phyloP scores from a whole-genome alignment of 2,888 invertebrate genomes.

The Hoplodrina ambigua region DNA sequence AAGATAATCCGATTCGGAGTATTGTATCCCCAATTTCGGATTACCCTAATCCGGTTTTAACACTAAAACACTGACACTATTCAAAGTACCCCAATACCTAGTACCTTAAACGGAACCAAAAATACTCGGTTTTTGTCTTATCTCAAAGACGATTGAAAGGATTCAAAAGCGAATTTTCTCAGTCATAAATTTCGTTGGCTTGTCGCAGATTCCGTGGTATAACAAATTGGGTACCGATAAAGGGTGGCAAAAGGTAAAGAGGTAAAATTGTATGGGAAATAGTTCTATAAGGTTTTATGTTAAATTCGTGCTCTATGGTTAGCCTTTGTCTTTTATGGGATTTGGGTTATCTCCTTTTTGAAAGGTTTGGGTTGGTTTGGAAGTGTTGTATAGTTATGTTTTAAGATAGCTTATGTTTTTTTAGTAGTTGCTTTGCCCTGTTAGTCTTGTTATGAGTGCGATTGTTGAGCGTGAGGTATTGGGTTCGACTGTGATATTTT shows the following conservation, averaged over 20 bases:
- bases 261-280: conserved; percentile 47
- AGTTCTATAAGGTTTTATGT: conserved; percentile 31
- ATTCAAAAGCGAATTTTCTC: conserved; percentile 52
- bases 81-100: background rate
- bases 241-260: conserved; percentile 36
- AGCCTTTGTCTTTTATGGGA: conserved; percentile 21
- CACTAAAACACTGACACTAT: conserved; percentile 4
- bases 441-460: no score
- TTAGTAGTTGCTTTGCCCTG: background rate
- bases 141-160: conserved; percentile 61
- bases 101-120: conserved; percentile 29
- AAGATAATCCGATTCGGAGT: conserved; percentile 15
- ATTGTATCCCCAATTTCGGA: conserved; percentile 18
- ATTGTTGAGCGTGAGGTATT: no score
- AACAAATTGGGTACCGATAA: conserved; percentile 61
- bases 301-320: conserved; percentile 8
- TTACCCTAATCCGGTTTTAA: conserved; percentile 14
- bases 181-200: conserved; percentile 57
- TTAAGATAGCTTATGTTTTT: background rate
- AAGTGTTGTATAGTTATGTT: conserved; percentile 5
- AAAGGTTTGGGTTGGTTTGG: conserved; percentile 4
- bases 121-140: conserved; percentile 49
- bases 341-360: conserved; percentile 18
- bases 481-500: no score
- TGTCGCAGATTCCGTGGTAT: conserved; percentile 53